Evolutionary conservation across 1,140 invertebrate species (phyloP).

Genomic region (Thaumatotibia leucotreta): DNA sequence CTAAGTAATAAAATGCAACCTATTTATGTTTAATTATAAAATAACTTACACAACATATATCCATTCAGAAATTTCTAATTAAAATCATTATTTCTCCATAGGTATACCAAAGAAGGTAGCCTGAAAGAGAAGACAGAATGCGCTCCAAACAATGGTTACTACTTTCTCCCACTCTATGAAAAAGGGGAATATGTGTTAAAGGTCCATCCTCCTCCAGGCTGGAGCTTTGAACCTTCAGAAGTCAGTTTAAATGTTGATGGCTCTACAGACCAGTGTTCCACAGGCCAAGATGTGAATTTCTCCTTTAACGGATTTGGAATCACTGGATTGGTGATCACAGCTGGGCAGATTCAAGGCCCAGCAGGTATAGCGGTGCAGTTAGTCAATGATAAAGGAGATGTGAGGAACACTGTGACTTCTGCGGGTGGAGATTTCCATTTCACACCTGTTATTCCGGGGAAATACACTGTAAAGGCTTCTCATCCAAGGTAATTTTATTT

Average conservation of each 20-base stretch:
- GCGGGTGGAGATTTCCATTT: conserved; percentile 90
- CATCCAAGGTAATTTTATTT: conserved; percentile 86
- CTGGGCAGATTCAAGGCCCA: conserved; percentile 85
- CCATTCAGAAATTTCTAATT: not conserved
- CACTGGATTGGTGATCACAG: conserved; percentile 86
- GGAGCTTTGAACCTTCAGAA: conserved; percentile 95
- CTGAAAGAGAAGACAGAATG: conserved; percentile 97
- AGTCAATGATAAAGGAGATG: conserved; percentile 77
- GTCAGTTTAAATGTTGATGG: conserved; percentile 92
- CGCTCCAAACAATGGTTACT: conserved; percentile 98
- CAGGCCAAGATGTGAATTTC: conserved; percentile 96
- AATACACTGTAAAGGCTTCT: conserved; percentile 87
- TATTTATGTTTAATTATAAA: not conserved
- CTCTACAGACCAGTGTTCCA: conserved; percentile 88
- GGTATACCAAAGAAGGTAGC: conserved; percentile 95
- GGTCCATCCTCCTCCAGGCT: conserved; percentile 93
- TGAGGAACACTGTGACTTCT: conserved; percentile 83
- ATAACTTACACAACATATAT: not conserved
- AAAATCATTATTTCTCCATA: conserved; percentile 53
- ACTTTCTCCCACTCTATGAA: conserved; percentile 97
- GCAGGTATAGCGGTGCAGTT: conserved; percentile 86
- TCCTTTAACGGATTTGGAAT: conserved; percentile 96
- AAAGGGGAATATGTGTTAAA: conserved; percentile 94
- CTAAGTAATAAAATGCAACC: not conserved
- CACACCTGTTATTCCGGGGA: conserved; percentile 91